Conservation (phyloP, 2,888 invertebrate species). For the Tipula vernalis region DNA sequence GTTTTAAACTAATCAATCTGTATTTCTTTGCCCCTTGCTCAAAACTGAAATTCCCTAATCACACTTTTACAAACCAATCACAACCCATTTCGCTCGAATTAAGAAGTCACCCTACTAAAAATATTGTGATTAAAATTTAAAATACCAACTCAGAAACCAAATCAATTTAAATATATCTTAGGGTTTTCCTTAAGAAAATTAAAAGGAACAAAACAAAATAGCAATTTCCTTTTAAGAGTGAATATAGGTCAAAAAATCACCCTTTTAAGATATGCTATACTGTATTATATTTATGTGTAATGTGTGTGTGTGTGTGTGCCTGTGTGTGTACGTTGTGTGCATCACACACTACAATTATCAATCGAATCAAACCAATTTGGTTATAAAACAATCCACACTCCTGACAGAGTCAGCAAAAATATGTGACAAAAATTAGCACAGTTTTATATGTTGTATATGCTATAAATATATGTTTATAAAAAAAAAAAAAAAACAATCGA, state of each 20-base stretch:
- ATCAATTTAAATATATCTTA: neutral
- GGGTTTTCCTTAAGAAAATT: neutral
- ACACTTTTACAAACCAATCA: neutral
- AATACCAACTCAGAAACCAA: neutral
- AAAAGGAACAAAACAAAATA: neutral
- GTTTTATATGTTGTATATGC: neutral
- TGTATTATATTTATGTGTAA: neutral
- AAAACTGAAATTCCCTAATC: neutral
- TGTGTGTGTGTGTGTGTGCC: neutral
- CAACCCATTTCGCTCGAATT: neutral
- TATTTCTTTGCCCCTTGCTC: neutral
- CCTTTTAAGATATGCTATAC: neutral
- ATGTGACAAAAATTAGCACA: neutral
- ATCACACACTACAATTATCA: neutral
- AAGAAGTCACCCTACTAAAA: neutral
- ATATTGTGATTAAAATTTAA: neutral
- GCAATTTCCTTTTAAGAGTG: neutral
- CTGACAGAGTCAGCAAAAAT: neutral
- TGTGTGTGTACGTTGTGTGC: no score
- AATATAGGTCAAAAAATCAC: neutral
- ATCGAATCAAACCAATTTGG: neutral
- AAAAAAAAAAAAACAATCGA: neutral
- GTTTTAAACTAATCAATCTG: neutral
- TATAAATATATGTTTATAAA: no score
- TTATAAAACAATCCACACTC: neutral